Base-by-base conservation (phyloP, 2,888 invertebrate species). In the Cheilosia vulpina region DNA sequence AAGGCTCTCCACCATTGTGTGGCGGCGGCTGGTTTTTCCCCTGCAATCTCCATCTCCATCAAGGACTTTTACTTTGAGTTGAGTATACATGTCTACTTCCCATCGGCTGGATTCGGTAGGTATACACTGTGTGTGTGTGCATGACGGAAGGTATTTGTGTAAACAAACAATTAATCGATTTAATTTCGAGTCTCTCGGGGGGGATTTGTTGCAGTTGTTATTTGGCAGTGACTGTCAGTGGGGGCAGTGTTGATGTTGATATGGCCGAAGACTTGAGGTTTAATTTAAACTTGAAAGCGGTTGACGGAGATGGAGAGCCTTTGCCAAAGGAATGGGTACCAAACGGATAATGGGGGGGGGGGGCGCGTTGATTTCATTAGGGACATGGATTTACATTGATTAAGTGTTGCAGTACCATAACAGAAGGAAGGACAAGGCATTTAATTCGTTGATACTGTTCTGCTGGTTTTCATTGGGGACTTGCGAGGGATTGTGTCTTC, bases 111-210 rank as follows among this genome's bases (percentile, higher is more conserved):
- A 31, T 11, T 66, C 27, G 43, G 55, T 52, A 9, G 43, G 55
- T 52, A 9, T 17, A 17, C 55, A 11, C 38, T 47, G 19, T 19
- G 17, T 63, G n/a, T 53, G 24, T 63, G n/a, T 53, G 27, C 57
- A 63, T 75, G 68, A 53, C 52, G 69, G 50, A 47, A 27, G 47
- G 34, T 52, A 72, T 55, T 57, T 55, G 62, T 81, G 85, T 76
- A 85, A 80, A 85, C 76, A 85, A 62, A 66, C 66, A 71, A 71
- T 57, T 76, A 85, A 85, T 85, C 85, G 81, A 85, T 81, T 85
- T 72, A 81, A 81, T 77, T 81, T 71, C 68, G 11, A 62, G 62
- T 72, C 72, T 76, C 76, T 72, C 41, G 43, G 75, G 62, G 81
- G 62, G 76, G 76, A 69, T 76, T 84, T 80, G 84, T 75, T 84